Base-by-base conservation (phyloP, 2,113 vertebrate genomes). In the Zonotrichia leucophrys region DNA sequence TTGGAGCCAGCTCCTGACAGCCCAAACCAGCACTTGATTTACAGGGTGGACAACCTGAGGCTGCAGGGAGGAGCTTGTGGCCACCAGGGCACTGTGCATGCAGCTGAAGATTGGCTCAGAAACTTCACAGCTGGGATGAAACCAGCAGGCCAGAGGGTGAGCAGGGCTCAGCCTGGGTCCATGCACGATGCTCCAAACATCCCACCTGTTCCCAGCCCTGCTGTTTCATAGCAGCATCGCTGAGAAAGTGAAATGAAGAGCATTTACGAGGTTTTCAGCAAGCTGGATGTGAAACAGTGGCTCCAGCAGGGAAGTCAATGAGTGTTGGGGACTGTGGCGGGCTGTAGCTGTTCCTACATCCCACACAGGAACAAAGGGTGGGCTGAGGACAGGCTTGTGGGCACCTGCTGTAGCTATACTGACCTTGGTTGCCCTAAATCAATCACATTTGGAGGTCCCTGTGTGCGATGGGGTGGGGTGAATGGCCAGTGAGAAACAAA, bases 1-100 rank as follows among this genome's bases (percentile, higher is more conserved):
- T 97, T 99, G 47, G 98, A 99, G 96, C 99, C 99, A 2, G 95
- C 98, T 67, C 95, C 97, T 0, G 24, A 95, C 76, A 97, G 97
- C 30, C 69, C 86, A 73, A 87, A 93, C 21, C 97, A 96, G 62
- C 99, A 99, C 84, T 98, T 98, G 7, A 98, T 99, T 91, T 99
- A 99, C 97, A 98, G 98, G 90, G 96, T 98, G 21, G 98, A 99
- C 83, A 97, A 96, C 59, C 97, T 99, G 95, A 98, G 60, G 76
- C 56, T 99, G 49, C 96, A 96, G 39, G 37, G 35, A 12, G 98
- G 98, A 63, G 97, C 94, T 94, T 99, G 99, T 94, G 98, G 96
- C 86, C 98, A 98, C 72, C 85, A 97, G 89, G 95, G 96, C 56
- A 70, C 94, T 7, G 66, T 79, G 60, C 78, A 81, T 21, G 64